Conservation (phyloP, 2,113 vertebrate genomes). For the Bagarius yarrelli region DNA sequence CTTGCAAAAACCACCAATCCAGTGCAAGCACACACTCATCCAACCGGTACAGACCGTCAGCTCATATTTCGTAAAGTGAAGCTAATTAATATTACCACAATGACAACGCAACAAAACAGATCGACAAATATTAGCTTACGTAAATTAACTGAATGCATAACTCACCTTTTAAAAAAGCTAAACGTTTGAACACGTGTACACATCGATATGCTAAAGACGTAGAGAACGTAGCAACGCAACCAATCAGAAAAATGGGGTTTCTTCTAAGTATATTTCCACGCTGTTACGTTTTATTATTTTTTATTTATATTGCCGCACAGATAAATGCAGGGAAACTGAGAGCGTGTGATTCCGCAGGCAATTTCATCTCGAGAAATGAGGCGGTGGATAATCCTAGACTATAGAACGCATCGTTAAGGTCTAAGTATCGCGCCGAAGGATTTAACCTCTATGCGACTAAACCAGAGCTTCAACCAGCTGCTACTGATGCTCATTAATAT, state of each 20-base stretch:
- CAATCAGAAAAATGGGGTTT: not conserved
- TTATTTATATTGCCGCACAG: not conserved
- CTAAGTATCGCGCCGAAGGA: not conserved
- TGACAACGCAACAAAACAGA: no score
- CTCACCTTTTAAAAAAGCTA: no score
- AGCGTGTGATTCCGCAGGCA: not conserved
- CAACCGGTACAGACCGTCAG: no score
- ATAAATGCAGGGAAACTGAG: not conserved
- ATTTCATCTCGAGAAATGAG: not conserved
- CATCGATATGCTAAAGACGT: no score
- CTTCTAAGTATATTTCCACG: not conserved
- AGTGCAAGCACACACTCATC: no score
- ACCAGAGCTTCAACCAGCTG: not conserved
- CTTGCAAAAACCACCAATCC: no score
- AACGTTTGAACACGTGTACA: no score
- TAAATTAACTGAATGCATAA: no score
- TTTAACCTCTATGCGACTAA: not conserved
- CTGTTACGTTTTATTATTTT: not conserved
- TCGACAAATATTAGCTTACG: no score
- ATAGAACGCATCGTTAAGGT: not conserved
- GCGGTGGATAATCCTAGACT: not conserved
- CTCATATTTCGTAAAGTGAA: no score
- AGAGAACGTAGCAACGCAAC: no score
- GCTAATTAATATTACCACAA: no score
- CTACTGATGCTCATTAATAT: not conserved